Percentiles rank a stretch among this genome's conserved stretches.
Evolutionary conservation across 2,888 invertebrate genomes (phyloP).

Genomic region (Drosophila formosana): DNA sequence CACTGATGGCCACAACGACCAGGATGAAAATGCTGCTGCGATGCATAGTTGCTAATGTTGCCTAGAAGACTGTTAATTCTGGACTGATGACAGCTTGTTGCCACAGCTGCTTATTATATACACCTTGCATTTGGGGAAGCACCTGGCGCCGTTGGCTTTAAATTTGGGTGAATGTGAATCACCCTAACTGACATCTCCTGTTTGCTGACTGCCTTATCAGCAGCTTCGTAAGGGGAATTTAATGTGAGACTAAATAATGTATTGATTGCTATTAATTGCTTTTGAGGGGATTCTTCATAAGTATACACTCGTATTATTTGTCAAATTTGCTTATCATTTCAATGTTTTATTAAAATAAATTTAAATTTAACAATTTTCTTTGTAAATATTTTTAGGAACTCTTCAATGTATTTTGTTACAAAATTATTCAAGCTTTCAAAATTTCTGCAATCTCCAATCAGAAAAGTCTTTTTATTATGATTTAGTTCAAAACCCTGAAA

Average conservation of each 20-base stretch:
- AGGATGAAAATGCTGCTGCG: conserved; percentile 54
- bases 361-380: too few relatives aligned
- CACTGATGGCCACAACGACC: conserved; percentile 55
- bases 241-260: neutral
- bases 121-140: conserved; percentile 34
- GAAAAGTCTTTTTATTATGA: too few relatives aligned
- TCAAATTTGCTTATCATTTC: too few relatives aligned
- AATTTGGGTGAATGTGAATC: conserved; percentile 40
- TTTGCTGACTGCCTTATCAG: conserved; percentile 27
- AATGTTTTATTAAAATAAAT: too few relatives aligned
- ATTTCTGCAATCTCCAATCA: too few relatives aligned
- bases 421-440: too few relatives aligned
- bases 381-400: too few relatives aligned
- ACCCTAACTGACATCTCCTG: conserved; percentile 20
- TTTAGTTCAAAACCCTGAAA: too few relatives aligned
- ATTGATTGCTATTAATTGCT: neutral
- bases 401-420: too few relatives aligned
- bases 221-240: conserved; percentile 10
- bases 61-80: conserved; percentile 12
- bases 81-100: conserved; percentile 45
- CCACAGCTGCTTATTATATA: conserved; percentile 48
- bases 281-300: neutral
- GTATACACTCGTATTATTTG: too few relatives aligned
- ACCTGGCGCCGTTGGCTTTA: conserved; percentile 14
- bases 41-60: conserved; percentile 54